Evolutionary conservation across 2,888 invertebrate species (phyloP).

Genomic region (Polyommatus iphigenia): DNA sequence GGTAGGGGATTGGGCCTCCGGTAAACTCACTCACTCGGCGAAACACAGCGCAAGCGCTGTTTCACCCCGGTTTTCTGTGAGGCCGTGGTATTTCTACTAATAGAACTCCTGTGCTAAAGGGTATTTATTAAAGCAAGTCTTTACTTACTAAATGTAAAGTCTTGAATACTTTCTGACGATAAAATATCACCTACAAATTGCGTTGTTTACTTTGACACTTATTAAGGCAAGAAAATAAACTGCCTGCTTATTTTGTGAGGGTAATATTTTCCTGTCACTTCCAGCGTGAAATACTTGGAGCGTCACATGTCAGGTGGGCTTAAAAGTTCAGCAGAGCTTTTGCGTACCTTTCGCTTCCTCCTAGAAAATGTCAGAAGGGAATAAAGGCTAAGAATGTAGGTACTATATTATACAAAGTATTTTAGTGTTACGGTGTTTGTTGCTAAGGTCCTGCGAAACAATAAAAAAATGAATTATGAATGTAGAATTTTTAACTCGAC

Average conservation of each 20-base stretch:
- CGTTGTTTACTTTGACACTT: neutral
- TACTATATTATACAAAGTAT: too few species aligned
- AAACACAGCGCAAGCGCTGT: too few species aligned
- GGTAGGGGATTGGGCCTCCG: too few species aligned
- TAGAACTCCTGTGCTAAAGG: too few species aligned
- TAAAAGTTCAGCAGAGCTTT: neutral
- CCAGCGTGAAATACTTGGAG: neutral
- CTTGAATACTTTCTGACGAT: neutral
- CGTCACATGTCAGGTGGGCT: neutral
- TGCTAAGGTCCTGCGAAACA: too few species aligned
- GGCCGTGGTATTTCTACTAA: too few species aligned
- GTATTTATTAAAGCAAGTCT: neutral
- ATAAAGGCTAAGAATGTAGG: too few species aligned
- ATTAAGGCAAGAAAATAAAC: neutral
- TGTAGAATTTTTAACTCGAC: too few species aligned
- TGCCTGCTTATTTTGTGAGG: slow-evolving; percentile 4
- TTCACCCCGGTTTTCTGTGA: too few species aligned
- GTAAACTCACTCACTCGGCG: too few species aligned
- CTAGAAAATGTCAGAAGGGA: neutral
- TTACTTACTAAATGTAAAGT: neutral
- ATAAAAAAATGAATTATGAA: too few species aligned
- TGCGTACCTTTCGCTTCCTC: neutral
- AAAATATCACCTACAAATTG: neutral
- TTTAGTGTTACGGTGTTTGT: too few species aligned
- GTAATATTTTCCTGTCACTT: neutral